Base-by-base conservation (phyloP, 2,113 vertebrate species). In the Tragulus kanchil region DNA sequence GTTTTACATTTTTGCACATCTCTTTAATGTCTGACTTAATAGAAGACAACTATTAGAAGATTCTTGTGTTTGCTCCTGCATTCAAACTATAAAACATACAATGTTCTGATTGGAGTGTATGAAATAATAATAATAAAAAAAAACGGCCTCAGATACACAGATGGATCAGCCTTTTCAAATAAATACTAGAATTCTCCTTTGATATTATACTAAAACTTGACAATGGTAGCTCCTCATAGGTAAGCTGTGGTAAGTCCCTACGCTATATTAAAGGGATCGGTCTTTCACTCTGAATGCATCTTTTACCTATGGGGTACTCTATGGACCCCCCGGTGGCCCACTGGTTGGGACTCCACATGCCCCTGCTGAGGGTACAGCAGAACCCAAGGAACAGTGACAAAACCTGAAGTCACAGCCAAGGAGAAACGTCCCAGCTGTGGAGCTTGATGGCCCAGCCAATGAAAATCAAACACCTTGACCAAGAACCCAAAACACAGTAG, bases 1-100 rank as follows among this genome's bases (percentile, higher is more conserved):
- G 17, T 69, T 81, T 62, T 54, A 95, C 48, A 82, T 81, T 71
- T 87, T 85, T 26, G n/a, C 31, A 85, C 58, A 90, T 50, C 75
- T 94, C 48, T 85, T 50, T 65, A 77, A 50, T 2, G 1, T 67
- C 45, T 62, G 19, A 48, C 64, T 71, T 92, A 69, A 36, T 0
- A 77, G 8, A 90, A 85, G 19, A 81, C 4, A 56, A 25, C 16
- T 73, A 73, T 12, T 69, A 26, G 45, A 95, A 26, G 45, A 95
- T 28, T 85, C 88, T 61, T 54, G 0, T 42, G 67, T 17, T 8
- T 54, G 42, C 54, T 71, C 71, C 62, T 81, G 45, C 45, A 58
- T n/a, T 75, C 25, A 71, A 91, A 86, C 8, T 19, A 16, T 59
- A 11, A 59, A 85, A 85, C 25, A 75, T 1, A 61, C 12, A 31